Conservation (phyloP, 92 coral and sea anemone genomes). For the Micromussa lordhowensis region DNA sequence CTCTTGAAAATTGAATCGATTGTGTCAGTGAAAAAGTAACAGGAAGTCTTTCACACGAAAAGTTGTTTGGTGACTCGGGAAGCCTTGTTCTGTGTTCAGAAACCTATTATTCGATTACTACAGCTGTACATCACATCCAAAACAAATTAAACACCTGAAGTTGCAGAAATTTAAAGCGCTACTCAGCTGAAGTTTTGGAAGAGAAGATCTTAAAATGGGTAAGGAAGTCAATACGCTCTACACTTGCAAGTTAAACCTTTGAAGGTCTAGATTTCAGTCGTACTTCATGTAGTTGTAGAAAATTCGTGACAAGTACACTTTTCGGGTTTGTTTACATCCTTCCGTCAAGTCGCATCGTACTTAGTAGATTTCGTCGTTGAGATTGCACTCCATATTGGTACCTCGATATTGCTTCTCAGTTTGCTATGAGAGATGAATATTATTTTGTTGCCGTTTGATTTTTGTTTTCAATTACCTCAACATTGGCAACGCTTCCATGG, state of each 20-base stretch:
- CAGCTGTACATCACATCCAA: not conserved
- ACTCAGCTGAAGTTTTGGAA: not conserved
- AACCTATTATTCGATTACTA: constrained; percentile 10
- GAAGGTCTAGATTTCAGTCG: not conserved
- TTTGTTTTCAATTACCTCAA: not conserved
- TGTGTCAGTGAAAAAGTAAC: not conserved
- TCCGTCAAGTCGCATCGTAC: not conserved
- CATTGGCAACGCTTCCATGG: not conserved
- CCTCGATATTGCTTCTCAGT: not conserved
- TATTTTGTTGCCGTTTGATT: not conserved
- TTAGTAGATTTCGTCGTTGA: not conserved
- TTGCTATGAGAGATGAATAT: not conserved
- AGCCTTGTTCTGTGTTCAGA: not conserved
- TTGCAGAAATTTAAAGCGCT: not conserved
- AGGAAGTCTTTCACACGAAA: not conserved
- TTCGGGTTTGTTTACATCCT: constrained; percentile 1
- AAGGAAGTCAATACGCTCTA: not conserved
- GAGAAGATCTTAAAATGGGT: constrained; percentile 30
- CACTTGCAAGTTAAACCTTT: not conserved
- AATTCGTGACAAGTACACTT: not conserved
- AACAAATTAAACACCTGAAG: constrained; percentile 28
- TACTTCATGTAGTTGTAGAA: not conserved
- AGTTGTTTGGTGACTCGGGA: not conserved
- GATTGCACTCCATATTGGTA: not conserved
- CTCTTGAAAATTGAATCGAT: not conserved